phyloP scores from a whole-genome alignment of 2,797 vertebrate species.

The Chromis chromis region DNA sequence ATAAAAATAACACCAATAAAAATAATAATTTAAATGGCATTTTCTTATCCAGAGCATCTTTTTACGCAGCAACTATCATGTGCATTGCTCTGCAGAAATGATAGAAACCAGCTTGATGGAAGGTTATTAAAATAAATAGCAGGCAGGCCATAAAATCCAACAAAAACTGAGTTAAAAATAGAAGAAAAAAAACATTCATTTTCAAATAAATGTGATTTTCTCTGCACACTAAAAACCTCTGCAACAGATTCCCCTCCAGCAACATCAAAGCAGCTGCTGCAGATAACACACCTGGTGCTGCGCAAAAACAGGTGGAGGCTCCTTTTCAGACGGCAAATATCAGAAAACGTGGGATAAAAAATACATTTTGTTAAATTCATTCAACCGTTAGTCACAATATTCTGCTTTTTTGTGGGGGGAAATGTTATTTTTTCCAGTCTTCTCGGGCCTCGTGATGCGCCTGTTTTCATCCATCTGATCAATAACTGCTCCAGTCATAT shows the following conservation, averaged over 20 bases:
- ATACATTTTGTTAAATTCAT: not conserved
- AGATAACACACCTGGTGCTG: conserved; percentile 8
- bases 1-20: too few species aligned
- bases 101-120: too few species aligned
- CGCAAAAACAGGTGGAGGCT: conserved; percentile 8
- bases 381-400: not conserved
- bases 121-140: too few species aligned
- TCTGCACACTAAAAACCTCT: not conserved
- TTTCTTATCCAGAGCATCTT: too few species aligned
- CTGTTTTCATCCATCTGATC: not conserved
- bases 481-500: not conserved
- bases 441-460: not conserved
- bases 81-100: too few species aligned
- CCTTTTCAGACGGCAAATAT: not conserved
- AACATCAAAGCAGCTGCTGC: not conserved
- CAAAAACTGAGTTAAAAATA: too few species aligned
- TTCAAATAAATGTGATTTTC: too few species aligned
- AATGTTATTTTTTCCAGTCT: not conserved
- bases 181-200: too few species aligned
- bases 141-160: too few species aligned
- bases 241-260: not conserved
- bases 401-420: not conserved
- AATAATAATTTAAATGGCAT: too few species aligned
- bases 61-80: too few species aligned
- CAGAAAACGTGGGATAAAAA: not conserved